Evolutionary conservation across 2,113 vertebrate species (phyloP), one percentile per base, ranked within the genome.

Genomic region (Speoplatyrhinus poulsoni): DNA sequence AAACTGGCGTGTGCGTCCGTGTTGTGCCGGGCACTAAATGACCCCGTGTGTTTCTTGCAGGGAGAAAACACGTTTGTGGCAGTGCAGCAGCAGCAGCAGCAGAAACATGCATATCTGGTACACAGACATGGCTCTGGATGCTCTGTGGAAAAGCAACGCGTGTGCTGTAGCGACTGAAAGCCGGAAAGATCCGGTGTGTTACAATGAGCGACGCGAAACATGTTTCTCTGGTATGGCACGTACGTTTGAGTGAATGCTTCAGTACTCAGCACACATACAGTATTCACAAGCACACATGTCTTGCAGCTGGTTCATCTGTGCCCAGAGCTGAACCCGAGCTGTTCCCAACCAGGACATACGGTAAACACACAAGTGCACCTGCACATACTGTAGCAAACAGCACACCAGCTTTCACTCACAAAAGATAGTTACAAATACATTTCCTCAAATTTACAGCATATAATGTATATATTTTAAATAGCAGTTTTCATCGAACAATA

Each of bases 1-100:
- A 70, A 80, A 85, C 82, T 82, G 77, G 70, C 85, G 81, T 13
- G 60, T 13, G 60, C 74, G 71, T 87, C 56, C 13, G 48, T 75
- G 72, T 62, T 71, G 59, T 73, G 68, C 68, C 36, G 12, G 36
- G 49, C 77, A 79, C 75, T 75, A 68, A 73, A 82, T 79, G 80
- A 80, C 76, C 80, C 61, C 58, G 72, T 63, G 76, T 58, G 66
- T 69, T 72, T 67, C 48, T 62, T 65, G 46, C 62, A 19, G 62
- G 77, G 52, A 73, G 62, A 65, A 62, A 77, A 76, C 72, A 71
- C 52, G 70, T 83, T 82, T 75, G 68, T 71, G 71, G 70, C 62
- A 73, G 61, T 33, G 46, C 10, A 69, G 82, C 64, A 8, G 7
- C 36, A 41, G 7, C 4, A 5, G 7, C 36, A 41, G 69, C 63